Conservation (phyloP, 1,140 invertebrate species). For the Ditylenchus dipsaci region DNA sequence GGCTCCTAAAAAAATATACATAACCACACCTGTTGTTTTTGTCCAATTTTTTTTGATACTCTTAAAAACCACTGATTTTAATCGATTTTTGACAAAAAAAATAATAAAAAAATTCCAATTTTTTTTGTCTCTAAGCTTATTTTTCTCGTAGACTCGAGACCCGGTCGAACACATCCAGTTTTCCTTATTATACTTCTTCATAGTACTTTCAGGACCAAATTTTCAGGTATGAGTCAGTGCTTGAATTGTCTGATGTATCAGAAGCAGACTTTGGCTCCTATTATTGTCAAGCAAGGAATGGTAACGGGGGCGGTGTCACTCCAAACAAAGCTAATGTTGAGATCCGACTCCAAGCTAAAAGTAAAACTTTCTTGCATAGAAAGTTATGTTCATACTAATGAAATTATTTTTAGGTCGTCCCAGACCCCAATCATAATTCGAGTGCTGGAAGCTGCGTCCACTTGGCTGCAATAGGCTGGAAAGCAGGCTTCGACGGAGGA, state of each 20-base stretch:
- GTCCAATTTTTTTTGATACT: too few relatives aligned
- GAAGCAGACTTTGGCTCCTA: slow-evolving; percentile 34
- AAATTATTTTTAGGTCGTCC: slow-evolving; percentile 26
- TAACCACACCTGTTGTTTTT: too few relatives aligned
- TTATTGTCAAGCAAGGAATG: slow-evolving; percentile 37
- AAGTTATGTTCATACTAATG: not conserved
- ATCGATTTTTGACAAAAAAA: too few relatives aligned
- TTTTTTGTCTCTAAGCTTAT: too few relatives aligned
- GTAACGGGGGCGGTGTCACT: slow-evolving; percentile 7
- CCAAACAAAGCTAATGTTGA: slow-evolving; percentile 19
- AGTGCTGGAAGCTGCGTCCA: slow-evolving; percentile 25
- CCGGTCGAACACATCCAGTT: too few relatives aligned
- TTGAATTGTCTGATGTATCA: slow-evolving; percentile 29
- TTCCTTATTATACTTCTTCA: too few relatives aligned
- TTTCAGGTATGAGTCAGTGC: slow-evolving; percentile 27
- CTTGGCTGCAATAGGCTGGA: slow-evolving; percentile 39
- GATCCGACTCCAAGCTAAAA: slow-evolving; percentile 34
- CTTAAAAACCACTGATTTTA: too few relatives aligned
- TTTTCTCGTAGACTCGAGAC: too few relatives aligned
- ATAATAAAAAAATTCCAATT: too few relatives aligned
- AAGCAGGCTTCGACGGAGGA: slow-evolving; percentile 44
- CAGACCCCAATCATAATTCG: slow-evolving; percentile 27
- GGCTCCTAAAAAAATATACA: too few relatives aligned
- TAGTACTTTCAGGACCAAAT: too few relatives aligned
- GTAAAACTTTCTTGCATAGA: slow-evolving; percentile 7